Base-by-base conservation (phyloP, 1,140 invertebrate genomes). In the Parapsyche elsis region DNA sequence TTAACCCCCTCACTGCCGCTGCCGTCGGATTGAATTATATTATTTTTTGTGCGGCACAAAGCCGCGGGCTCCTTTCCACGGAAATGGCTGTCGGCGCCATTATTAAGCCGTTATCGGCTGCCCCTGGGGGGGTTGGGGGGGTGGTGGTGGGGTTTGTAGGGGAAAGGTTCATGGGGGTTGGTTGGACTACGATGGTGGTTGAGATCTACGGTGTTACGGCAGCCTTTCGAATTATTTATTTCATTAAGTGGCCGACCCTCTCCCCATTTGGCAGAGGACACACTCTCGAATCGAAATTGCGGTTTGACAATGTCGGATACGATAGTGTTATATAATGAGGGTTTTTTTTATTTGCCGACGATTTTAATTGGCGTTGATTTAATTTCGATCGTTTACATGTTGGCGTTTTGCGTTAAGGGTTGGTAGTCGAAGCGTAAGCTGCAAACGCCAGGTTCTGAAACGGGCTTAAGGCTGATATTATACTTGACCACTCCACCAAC, bases 1-100 rank as follows among this genome's bases (percentile, higher is more conserved):
- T 53, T 16, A 14, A 67, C 5, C 9, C 24, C 64, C 64, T 30
- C 75, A 64, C 16, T 2, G 2, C 10, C 74, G 16, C 23, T 12
- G 26, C 75, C 75, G 26, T 77, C 57, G 49, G 59, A 77, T 77
- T 77, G 75, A 77, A 77, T 77, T 77, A 77, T 77, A 77, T 64
- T 64, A 75, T 75, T 77, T 77, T 77, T 57, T 77, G 46, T 77
- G 49, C 23, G 19, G 75, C 75, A 77, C 75, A 77, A 77, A 77
- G 75, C 75, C 75, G 75, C 75, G 75, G 75, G 75, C 57, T 57
- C 75, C 75, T 77, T 77, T 77, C 75, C 57, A 77, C 75, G 75
- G 75, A 77, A 77, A 77, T 77, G 75, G 75, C 75, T 77, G 75
- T 77, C 75, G 75, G 53, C 75, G 75, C 75, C 75, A 77, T 77